Evolutionary conservation across 2,113 vertebrate species (phyloP).

Genomic region (Collichthys lucidus): DNA sequence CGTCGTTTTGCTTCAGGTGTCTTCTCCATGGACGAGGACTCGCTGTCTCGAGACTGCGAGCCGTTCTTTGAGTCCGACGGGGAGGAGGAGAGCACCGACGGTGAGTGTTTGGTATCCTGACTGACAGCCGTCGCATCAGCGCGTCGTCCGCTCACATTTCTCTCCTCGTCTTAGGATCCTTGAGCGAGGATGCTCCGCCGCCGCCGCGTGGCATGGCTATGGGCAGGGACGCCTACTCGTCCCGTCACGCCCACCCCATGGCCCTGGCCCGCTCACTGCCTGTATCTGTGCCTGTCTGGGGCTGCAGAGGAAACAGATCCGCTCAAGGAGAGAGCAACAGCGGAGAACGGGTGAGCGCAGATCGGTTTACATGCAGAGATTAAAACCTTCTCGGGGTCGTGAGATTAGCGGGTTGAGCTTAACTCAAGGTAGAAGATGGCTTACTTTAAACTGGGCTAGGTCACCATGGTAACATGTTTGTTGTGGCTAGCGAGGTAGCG

Average conservation of each 20-base stretch:
- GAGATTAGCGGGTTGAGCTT: not conserved
- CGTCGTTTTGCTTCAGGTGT: constrained; percentile 81
- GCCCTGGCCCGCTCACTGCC: constrained; percentile 90
- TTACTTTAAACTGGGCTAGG: not conserved
- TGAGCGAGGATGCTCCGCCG: constrained; percentile 89
- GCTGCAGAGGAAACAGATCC: constrained; percentile 83
- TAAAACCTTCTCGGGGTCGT: not conserved
- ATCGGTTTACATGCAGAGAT: not conserved
- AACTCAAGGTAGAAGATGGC: not conserved
- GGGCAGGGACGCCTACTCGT: constrained; percentile 67
- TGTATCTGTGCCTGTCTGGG: constrained; percentile 91
- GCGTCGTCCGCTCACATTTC: too few species aligned
- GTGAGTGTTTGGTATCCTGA: constrained; percentile 58
- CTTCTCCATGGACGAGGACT: constrained; percentile 94
- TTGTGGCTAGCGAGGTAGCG: too few species aligned
- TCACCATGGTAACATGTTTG: not conserved
- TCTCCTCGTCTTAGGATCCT: constrained; percentile 71
- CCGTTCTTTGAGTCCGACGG: constrained; percentile 90
- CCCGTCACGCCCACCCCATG: constrained; percentile 79
- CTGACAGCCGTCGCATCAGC: fast-evolving
- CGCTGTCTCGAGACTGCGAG: constrained; percentile 89
- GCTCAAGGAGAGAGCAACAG: constrained; percentile 86
- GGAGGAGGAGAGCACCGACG: constrained; percentile 89
- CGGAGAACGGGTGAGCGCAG: constrained; percentile 79
- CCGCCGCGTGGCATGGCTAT: constrained; percentile 80